Evolutionary conservation across 2,113 vertebrate genomes (phyloP), one percentile per base, ranked within the genome.

Genomic region (Natator depressus): DNA sequence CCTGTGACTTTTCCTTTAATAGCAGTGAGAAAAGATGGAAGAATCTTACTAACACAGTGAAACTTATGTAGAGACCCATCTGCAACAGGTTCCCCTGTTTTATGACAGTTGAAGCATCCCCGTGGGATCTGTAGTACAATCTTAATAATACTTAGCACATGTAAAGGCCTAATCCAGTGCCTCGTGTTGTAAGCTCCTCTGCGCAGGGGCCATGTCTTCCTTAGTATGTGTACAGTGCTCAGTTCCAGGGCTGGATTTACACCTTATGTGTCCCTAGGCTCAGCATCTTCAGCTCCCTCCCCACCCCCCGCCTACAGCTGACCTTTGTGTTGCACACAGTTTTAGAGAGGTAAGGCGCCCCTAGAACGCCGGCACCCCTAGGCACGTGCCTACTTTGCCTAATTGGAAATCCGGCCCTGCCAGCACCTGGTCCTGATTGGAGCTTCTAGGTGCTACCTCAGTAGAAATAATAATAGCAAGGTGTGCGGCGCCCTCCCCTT

Each of bases 161-260:
- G 35, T 10, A 47, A 47, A 47, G 50, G 47, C 31, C 55, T 47
- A 0, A 12, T 14, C 51, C 69, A 1, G 0, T 82, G 35, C 65
- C 35, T n/a, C 9, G 3, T 38, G 65, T 72, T n/a, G 35, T 38
- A 72, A 38, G 19, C n/a, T 20, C 65, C 19, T 72, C n/a, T 22
- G 65, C 9, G 17, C 16, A 19, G 65, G 5, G n/a, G n/a, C n/a
- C 19, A 5, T 38, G n/a, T 38, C 10, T 72, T 72, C 19, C n/a
- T 72, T 22, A 22, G 17, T 72, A 38, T 22, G n/a, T 69, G 62
- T n/a, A 17, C 14, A n/a, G 35, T 69, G 62, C 62, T 10, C 57
- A 59, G 57, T 31, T 14, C 29, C 59, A 35, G 20, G 53, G 53
- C 8, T 2, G 11, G 27, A 59, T 59, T 29, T 59, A 59, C 27